Conservation (phyloP, 2,797 vertebrate species). For the Fratercula arctica region DNA sequence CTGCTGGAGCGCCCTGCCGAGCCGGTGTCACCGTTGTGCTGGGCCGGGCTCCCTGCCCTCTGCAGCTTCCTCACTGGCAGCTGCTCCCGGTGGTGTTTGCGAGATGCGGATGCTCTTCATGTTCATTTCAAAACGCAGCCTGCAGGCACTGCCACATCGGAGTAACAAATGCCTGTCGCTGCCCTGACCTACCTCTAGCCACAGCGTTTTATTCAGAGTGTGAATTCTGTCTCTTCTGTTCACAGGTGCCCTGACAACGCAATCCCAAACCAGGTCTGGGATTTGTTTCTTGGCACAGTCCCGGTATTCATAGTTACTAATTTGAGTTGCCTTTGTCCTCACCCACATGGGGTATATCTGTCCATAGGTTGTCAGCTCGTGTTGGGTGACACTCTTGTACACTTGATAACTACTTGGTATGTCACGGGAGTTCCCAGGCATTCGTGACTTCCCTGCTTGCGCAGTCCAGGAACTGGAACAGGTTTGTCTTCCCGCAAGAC, state of each 20-base stretch:
- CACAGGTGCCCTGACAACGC: background rate
- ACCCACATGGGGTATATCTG: background rate
- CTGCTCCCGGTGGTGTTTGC: background rate
- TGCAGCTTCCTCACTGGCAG: background rate
- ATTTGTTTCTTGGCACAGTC: background rate
- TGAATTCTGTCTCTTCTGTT: background rate
- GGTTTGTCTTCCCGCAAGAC: background rate
- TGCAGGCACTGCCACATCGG: background rate
- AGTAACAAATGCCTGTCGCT: background rate
- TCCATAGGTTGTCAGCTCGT: background rate
- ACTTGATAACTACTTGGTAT: background rate
- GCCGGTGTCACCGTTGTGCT: background rate
- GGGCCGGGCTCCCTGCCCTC: background rate
- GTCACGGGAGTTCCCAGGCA: background rate
- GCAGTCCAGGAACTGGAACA: background rate
- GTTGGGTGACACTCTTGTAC: background rate
- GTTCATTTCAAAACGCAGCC: background rate
- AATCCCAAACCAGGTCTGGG: background rate
- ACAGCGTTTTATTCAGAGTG: background rate
- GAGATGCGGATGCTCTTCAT: background rate
- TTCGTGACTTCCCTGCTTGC: background rate
- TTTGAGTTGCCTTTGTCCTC: background rate
- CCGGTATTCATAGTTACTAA: background rate
- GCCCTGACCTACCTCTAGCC: background rate
- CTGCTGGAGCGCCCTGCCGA: background rate